Evolutionary conservation across 2,888 invertebrate genomes (phyloP).

Genomic region (Athalia rosae): DNA sequence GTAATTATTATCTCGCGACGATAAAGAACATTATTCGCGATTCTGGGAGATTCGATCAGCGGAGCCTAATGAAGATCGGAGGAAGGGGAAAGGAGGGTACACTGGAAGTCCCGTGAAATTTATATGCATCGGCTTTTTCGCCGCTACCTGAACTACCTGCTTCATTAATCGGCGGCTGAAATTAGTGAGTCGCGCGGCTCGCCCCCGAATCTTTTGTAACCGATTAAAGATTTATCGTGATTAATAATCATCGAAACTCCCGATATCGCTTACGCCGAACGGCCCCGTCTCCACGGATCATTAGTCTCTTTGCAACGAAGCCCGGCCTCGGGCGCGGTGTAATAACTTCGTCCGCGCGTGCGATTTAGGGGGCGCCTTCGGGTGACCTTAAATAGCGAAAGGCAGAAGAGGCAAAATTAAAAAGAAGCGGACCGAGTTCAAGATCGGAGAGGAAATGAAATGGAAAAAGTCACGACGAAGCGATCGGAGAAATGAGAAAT

Average conservation of each 20-base stretch:
- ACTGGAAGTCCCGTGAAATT: conserved; percentile 22
- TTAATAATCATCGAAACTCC: conserved; percentile 35
- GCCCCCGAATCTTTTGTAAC: conserved; percentile 10
- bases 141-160: conserved; percentile 1
- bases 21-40: conserved; percentile 14
- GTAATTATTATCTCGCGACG: not conserved
- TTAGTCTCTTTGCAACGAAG: conserved; percentile 41
- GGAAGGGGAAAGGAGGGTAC: not conserved
- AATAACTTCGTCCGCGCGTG: conserved; percentile 39
- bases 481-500: not conserved
- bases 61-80: not conserved
- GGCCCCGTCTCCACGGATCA: conserved; percentile 29
- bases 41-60: conserved; percentile 29
- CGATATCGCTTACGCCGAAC: not conserved
- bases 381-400: not conserved
- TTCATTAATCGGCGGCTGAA: conserved; percentile 26
- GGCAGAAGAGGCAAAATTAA: not conserved
- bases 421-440: not conserved
- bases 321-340: conserved; percentile 27
- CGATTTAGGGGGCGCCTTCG: conserved; percentile 32
- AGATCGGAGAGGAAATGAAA: conserved; percentile 1
- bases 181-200: conserved; percentile 26
- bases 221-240: conserved; percentile 42
- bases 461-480: not conserved
- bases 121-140: not conserved